phyloP scores from a whole-genome alignment of 2,888 invertebrate genomes.

The Halocaridina rubra region DNA sequence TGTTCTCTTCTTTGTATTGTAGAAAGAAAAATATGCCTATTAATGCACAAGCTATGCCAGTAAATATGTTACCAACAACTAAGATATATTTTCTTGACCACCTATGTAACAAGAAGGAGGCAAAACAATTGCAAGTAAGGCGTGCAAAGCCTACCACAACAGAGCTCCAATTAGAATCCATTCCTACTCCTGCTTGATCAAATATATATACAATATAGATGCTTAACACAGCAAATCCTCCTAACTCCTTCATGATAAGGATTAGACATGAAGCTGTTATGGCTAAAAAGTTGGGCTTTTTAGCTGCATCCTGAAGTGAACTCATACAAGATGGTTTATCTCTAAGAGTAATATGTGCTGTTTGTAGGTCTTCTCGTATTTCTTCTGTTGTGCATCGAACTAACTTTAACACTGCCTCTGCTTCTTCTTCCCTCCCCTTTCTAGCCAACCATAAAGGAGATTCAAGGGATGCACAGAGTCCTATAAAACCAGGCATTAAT shows the following conservation, averaged over 20 bases:
- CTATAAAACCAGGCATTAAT: not conserved
- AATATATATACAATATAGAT: conserved; percentile 10
- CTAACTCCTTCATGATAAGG: not conserved
- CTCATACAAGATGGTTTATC: not conserved
- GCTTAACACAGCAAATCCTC: not conserved
- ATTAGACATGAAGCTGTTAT: not conserved
- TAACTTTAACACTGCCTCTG: not conserved
- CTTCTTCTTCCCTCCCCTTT: not conserved
- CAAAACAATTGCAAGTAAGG: not conserved
- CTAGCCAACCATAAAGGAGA: not conserved
- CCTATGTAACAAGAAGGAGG: not conserved
- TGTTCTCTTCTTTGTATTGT: not conserved
- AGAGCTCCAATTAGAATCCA: not conserved
- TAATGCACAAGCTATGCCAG: not conserved
- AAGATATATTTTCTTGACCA: not conserved
- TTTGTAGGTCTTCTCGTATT: not conserved
- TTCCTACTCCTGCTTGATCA: not conserved
- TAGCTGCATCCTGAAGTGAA: not conserved
- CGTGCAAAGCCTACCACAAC: not conserved
- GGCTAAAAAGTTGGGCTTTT: not conserved
- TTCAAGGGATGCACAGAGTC: not conserved
- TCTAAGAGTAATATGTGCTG: not conserved
- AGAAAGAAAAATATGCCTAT: conserved; percentile 9
- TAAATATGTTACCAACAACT: not conserved
- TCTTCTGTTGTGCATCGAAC: not conserved